Evolutionary conservation across 2,888 invertebrate genomes (phyloP), one percentile per base, ranked within the genome.

Genomic region (Melanargia galathea): DNA sequence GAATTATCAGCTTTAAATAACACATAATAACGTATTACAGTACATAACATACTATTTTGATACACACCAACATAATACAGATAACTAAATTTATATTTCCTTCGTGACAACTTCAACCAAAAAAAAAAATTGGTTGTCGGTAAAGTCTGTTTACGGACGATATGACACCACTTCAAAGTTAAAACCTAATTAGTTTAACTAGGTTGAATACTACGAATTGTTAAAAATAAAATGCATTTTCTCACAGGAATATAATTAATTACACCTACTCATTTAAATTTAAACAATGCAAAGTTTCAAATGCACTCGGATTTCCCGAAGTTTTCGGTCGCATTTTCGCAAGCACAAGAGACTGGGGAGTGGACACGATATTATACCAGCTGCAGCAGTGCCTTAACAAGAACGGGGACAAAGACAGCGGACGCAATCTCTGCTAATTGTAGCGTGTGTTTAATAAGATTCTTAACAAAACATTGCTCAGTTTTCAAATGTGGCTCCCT

Each of bases 311-410:
- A 51, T 33, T 33, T 51, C 51, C 51, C 4, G 10, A 30, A 33
- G 51, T 16, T 51, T 33, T 33, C 51, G 2, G 51, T 51, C 1
- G 51, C 18, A 49, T 26, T 49, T 26, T 16, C 48, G 18, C 10
- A 20, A 52, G 13, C 35, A 20, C 20, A 1, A 51, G 33, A 51
- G 30, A 52, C 7, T 35, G 10, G 35, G 5, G 16, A 52, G 20
- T 52, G 52, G 52, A 52, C 52, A 33, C 33, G 33, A 20, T 52
- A 52, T 33, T 20, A 52, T 33, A 35, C 52, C 52, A 20, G 35
- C 33, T 52, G 33, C 51, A 51, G 51, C 20, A 35, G n/a, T 20
- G 52, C 18, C 7, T 52, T 52, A 52, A 20, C 35, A 52, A 33
- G 52, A 52, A 20, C 52, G 11, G 10, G 52, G 13, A 52, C 35